These are phyloP conservation scores for Aphidius ervi DNA, from an alignment of 1,140 invertebrate species.

Conservation along the genomic window DNA sequence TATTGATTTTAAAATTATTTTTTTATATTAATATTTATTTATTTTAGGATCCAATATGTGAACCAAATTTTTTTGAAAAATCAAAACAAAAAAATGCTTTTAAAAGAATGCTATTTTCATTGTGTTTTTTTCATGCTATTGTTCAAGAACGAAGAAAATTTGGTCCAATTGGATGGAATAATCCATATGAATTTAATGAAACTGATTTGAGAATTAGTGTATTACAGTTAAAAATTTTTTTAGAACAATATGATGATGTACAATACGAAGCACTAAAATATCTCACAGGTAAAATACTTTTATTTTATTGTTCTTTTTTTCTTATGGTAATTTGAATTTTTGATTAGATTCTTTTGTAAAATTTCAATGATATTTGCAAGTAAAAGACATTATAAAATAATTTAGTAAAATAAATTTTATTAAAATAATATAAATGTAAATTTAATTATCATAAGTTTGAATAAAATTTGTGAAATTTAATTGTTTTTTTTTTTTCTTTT, in stretches of 20 bases:
- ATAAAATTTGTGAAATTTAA: no score
- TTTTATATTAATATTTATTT: slow-evolving; percentile 13
- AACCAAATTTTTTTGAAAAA: slow-evolving; percentile 82
- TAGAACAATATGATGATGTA: slow-evolving; percentile 83
- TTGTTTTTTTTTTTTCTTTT: no score
- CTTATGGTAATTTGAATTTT: no score
- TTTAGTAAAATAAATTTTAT: no score
- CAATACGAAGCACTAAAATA: slow-evolving; percentile 88
- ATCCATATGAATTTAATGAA: slow-evolving; percentile 93
- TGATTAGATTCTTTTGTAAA: no score
- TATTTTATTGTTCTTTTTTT: no score
- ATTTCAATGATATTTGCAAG: no score
- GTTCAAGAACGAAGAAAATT: slow-evolving; percentile 90
- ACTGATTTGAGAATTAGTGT: slow-evolving; percentile 80
- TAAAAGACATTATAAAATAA: no score
- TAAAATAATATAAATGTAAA: no score
- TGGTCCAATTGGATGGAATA: slow-evolving; percentile 92
- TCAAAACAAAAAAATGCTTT: slow-evolving; percentile 72
- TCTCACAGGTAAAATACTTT: slow-evolving; percentile 58
- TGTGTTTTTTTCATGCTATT: slow-evolving; percentile 92
- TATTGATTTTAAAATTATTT: slow-evolving; percentile 23
- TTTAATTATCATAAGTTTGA: no score
- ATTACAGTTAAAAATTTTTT: slow-evolving; percentile 83
- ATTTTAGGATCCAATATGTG: slow-evolving; percentile 74
- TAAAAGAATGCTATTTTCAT: slow-evolving; percentile 80